Conservation (phyloP, 2,113 vertebrate species). For the Lophochroa leadbeateri region DNA sequence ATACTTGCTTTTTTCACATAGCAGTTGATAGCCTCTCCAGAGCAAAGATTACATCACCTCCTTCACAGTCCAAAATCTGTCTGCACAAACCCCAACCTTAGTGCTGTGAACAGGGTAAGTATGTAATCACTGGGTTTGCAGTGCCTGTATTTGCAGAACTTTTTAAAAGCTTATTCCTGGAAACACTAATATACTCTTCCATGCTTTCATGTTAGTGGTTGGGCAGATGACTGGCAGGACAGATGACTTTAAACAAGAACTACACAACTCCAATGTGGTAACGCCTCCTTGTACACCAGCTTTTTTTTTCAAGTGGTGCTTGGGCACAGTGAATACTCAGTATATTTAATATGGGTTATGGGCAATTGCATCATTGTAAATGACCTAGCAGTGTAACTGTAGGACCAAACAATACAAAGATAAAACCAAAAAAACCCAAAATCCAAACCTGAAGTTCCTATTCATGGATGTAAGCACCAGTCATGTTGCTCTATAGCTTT, state of each 20-base stretch:
- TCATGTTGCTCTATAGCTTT: background rate
- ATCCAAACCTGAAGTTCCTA: background rate
- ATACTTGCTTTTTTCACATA: background rate
- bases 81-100: background rate
- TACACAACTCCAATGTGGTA: background rate
- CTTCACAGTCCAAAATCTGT: background rate
- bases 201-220: background rate
- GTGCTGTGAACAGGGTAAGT: background rate
- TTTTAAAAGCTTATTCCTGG: background rate
- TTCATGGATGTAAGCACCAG: background rate
- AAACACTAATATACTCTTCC: background rate
- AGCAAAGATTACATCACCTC: background rate
- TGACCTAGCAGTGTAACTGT: background rate
- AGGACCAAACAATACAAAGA: background rate
- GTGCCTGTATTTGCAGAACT: background rate
- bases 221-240: background rate
- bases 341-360: background rate
- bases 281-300: background rate
- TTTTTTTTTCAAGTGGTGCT: background rate
- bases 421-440: background rate
- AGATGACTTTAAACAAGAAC: background rate
- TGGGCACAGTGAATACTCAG: background rate
- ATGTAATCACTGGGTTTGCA: background rate
- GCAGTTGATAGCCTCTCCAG: background rate
- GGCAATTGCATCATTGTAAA: background rate